phyloP scores from a whole-genome alignment of 2,113 vertebrate genomes.

The Pteruthius melanotis region DNA sequence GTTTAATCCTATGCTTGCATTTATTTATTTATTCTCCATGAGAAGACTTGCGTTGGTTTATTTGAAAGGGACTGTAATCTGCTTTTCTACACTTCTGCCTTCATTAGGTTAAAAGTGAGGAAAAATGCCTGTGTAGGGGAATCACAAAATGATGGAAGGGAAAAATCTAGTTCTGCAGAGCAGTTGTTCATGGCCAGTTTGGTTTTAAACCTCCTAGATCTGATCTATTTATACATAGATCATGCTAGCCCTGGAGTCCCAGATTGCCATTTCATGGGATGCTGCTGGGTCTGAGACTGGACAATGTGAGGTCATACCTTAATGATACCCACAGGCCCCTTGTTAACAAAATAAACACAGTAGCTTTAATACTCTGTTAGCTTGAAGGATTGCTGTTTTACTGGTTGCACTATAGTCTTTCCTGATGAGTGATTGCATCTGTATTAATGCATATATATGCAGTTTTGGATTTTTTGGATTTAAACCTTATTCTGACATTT shows the following conservation, averaged over 20 bases:
- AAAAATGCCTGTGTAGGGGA: not conserved
- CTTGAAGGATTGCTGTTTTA: not conserved
- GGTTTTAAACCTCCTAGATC: not conserved
- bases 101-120: not conserved
- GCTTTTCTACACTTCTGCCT: not conserved
- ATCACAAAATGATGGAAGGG: not conserved
- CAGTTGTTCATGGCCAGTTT: not conserved
- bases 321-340: not conserved
- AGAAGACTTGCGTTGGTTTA: not conserved
- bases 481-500: not conserved
- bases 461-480: not conserved
- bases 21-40: not conserved
- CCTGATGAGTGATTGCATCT: not conserved
- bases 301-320: accelerated
- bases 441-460: not conserved
- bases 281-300: not conserved
- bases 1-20: not conserved
- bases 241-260: not conserved
- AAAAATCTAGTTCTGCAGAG: not conserved
- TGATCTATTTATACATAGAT: not conserved
- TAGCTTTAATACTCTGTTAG: not conserved
- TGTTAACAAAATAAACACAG: not conserved
- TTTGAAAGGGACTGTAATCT: not conserved
- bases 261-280: not conserved
- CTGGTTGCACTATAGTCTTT: not conserved